phyloP scores from a whole-genome alignment of 2,888 invertebrate genomes.

The Sesia apiformis region DNA sequence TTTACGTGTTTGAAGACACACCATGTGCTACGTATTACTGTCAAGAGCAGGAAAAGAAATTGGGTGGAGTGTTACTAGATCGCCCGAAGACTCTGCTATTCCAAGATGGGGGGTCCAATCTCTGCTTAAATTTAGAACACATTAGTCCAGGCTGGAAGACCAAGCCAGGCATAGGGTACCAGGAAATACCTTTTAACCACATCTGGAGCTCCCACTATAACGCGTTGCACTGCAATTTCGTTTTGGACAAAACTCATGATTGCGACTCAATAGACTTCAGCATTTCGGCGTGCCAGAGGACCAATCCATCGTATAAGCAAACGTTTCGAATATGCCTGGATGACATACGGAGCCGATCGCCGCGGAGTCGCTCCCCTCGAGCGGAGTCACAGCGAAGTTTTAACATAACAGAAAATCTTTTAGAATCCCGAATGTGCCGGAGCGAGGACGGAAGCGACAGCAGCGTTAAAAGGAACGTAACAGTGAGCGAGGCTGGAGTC shows the following conservation, averaged over 20 bases:
- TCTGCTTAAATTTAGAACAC: constrained; percentile 92
- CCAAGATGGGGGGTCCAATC: constrained; percentile 90
- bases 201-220: constrained; percentile 92
- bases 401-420: constrained; percentile 64
- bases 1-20: constrained; percentile 96
- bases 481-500: constrained; percentile 76
- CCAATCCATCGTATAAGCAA: constrained; percentile 67
- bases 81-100: constrained; percentile 91
- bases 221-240: constrained; percentile 93
- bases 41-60: constrained; percentile 82
- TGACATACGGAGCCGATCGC: constrained; percentile 59
- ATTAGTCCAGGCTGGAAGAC: constrained; percentile 92
- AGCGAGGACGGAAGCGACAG: constrained; percentile 66
- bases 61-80: constrained; percentile 91
- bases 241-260: constrained; percentile 80
- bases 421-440: constrained; percentile 61
- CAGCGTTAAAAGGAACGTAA: constrained; percentile 65
- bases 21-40: constrained; percentile 94
- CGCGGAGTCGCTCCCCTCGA: constrained; percentile 61
- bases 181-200: constrained; percentile 92
- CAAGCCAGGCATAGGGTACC: constrained; percentile 89
- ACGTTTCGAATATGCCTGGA: constrained; percentile 66
- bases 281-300: constrained; percentile 61
- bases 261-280: constrained; percentile 65
- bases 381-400: constrained; percentile 63